phyloP scores from a whole-genome alignment of 2,113 vertebrate genomes.

The Aspiorhynchus laticeps region DNA sequence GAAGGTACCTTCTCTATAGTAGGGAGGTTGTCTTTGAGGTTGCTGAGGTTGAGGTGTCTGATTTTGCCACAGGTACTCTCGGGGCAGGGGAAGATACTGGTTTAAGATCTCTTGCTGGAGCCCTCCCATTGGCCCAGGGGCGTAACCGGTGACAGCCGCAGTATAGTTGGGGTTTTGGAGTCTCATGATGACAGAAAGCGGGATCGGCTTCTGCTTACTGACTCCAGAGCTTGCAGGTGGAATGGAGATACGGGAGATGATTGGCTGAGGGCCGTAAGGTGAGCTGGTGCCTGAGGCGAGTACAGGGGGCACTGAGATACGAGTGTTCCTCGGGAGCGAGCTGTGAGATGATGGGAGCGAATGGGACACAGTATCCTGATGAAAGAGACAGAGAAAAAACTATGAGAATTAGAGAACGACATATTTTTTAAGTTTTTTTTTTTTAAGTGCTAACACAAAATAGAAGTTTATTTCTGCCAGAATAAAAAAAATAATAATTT shows the following conservation, averaged over 20 bases:
- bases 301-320: slow-evolving; percentile 72
- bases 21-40: slow-evolving; percentile 60
- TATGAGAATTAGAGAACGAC: not conserved
- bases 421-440: not conserved
- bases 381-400: slow-evolving; percentile 11
- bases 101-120: slow-evolving; percentile 48
- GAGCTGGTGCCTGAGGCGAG: slow-evolving; percentile 64
- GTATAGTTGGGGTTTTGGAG: slow-evolving; percentile 80
- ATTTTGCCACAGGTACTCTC: slow-evolving; percentile 60
- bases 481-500: too few species aligned
- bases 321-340: slow-evolving; percentile 79
- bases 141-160: not conserved
- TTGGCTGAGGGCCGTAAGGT: slow-evolving; percentile 73
- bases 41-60: slow-evolving; percentile 58
- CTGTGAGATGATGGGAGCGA: slow-evolving; percentile 61
- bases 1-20: slow-evolving; percentile 72
- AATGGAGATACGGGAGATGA: slow-evolving; percentile 83
- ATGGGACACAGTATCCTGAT: slow-evolving; percentile 57
- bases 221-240: slow-evolving; percentile 71
- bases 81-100: slow-evolving; percentile 42
- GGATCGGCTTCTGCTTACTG: slow-evolving; percentile 76
- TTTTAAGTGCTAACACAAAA: too few species aligned
- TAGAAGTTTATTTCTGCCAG: too few species aligned
- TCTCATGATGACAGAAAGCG: slow-evolving; percentile 88
- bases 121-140: slow-evolving; percentile 46